These are phyloP conservation scores for Pseudorhiza aurosa DNA, from an alignment of 30 jellyfish, hydroid and myxozoan genomes.

Conservation along the genomic window DNA sequence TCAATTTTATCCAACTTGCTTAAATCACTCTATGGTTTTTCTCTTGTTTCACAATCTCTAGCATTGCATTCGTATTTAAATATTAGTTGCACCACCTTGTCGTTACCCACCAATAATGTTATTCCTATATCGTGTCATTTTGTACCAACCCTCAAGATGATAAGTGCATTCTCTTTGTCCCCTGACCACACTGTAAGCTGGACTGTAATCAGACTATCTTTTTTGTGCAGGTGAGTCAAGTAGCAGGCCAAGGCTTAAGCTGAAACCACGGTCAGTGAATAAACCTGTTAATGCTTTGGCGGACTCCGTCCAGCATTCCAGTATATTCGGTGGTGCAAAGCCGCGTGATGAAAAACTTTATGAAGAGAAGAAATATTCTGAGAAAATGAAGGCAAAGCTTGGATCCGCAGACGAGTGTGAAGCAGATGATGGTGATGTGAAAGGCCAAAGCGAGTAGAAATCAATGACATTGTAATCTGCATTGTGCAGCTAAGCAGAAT, in stretches of 20 bases:
- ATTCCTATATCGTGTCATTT: too few species aligned
- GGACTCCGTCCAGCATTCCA: slow-evolving; percentile 66
- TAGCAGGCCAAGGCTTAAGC: slow-evolving; percentile 88
- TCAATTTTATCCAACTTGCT: too few species aligned
- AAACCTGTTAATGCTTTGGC: slow-evolving; percentile 90
- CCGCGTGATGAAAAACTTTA: slow-evolving; percentile 95
- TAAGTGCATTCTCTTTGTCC: too few species aligned
- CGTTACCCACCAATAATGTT: too few species aligned
- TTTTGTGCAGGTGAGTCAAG: slow-evolving; percentile 71
- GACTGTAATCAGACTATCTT: too few species aligned
- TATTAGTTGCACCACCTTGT: too few species aligned
- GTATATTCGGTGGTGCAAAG: slow-evolving; percentile 97
- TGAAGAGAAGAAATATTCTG: slow-evolving; percentile 63
- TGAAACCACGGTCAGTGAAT: slow-evolving; percentile 84
- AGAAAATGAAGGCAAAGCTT: slow-evolving; percentile 59
- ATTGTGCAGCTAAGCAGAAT: neutral
- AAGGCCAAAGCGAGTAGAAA: neutral
- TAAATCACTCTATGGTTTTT: too few species aligned
- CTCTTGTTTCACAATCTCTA: too few species aligned
- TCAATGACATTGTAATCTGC: slow-evolving; percentile 19
- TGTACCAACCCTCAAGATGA: too few species aligned
- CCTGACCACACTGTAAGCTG: too few species aligned
- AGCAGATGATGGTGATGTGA: slow-evolving; percentile 14
- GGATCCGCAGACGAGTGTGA: slow-evolving; percentile 31
- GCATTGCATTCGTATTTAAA: too few species aligned